These are phyloP conservation scores for Pristionchus entomophagus DNA, from an alignment of 2,888 invertebrate genomes.

Conservation along the genomic window DNA sequence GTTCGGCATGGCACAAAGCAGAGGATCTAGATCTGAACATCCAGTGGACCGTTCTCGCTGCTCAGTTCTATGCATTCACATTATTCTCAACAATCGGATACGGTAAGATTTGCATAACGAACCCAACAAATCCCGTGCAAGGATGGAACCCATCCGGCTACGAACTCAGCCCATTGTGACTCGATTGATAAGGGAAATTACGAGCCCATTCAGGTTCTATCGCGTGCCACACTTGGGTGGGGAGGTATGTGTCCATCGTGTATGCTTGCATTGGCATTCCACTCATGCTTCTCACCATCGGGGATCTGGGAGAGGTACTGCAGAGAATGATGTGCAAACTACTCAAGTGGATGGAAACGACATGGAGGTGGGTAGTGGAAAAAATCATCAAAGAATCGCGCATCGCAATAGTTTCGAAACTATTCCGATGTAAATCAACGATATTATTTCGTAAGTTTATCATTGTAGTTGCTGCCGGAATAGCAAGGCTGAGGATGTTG, in stretches of 20 bases:
- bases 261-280: conserved; percentile 66
- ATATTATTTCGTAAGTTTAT: too few relatives aligned
- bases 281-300: conserved; percentile 64
- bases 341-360: neutral
- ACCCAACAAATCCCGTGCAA: neutral
- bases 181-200: too few relatives aligned
- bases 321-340: conserved; percentile 51
- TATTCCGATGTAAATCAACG: too few relatives aligned
- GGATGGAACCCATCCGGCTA: neutral
- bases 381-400: neutral
- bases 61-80: conserved; percentile 67
- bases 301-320: conserved; percentile 67
- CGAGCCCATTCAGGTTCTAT: conserved; percentile 65
- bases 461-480: neutral
- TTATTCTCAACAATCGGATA: conserved; percentile 69
- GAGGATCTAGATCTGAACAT: conserved; percentile 66
- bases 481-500: neutral
- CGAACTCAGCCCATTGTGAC: neutral
- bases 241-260: conserved; percentile 60
- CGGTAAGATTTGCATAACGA: conserved; percentile 55
- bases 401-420: neutral
- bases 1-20: conserved; percentile 66
- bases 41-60: conserved; percentile 63
- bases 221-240: conserved; percentile 61
- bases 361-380: neutral